These are phyloP conservation scores for Rhopalosiphum padi DNA, from an alignment of 1,140 invertebrate species.

Conservation along the genomic window DNA sequence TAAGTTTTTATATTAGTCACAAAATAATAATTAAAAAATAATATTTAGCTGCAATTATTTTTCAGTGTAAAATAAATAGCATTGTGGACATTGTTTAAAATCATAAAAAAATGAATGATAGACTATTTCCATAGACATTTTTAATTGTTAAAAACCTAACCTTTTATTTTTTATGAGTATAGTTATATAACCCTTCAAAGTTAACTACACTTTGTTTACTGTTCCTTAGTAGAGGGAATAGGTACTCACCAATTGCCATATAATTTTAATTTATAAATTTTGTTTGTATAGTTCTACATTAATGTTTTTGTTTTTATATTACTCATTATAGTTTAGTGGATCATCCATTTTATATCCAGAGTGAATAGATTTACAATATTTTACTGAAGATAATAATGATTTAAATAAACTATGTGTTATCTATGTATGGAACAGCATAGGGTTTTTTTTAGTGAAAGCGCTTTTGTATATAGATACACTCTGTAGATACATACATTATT, in stretches of 20 bases:
- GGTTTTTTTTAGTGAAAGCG: too few species aligned
- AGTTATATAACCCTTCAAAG: not conserved
- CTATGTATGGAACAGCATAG: not conserved
- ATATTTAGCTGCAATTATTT: too few species aligned
- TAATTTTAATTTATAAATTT: not conserved
- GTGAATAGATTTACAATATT: not conserved
- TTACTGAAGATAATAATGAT: not conserved
- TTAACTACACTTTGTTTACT: not conserved
- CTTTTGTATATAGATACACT: not conserved
- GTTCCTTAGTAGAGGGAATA: not conserved
- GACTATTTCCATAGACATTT: not conserved
- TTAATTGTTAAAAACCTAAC: not conserved
- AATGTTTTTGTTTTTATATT: conserved; percentile 57
- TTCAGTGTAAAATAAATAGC: too few species aligned
- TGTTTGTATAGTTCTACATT: conserved; percentile 57
- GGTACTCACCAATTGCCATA: not conserved
- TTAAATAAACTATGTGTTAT: not conserved
- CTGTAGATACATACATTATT: too few species aligned
- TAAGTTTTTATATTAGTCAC: too few species aligned
- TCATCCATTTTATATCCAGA: not conserved
- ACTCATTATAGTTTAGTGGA: not conserved
- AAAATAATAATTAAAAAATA: too few species aligned
- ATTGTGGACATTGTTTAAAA: too few species aligned
- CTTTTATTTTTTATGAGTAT: not conserved
- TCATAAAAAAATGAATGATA: conserved; percentile 1